These are phyloP conservation scores for Stegophylla sp. DNA, from an alignment of 2,888 invertebrate genomes.

Conservation along the genomic window DNA sequence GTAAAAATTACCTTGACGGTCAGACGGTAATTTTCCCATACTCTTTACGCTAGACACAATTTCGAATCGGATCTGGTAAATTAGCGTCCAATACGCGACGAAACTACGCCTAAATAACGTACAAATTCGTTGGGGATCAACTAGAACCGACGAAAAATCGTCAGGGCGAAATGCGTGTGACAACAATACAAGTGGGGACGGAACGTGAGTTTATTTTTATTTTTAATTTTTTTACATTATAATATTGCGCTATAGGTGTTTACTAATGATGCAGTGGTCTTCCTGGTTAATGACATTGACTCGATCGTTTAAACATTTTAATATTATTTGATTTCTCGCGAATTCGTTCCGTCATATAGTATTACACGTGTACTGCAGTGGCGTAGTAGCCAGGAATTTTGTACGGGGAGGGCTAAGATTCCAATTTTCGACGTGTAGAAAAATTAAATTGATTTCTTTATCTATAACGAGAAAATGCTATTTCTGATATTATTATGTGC, in stretches of 20 bases:
- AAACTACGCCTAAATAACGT: background rate
- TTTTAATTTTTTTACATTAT: background rate
- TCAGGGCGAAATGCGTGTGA: background rate
- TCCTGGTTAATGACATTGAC: constrained; percentile 6
- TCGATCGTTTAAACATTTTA: background rate
- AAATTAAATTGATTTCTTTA: no score
- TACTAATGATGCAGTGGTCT: background rate
- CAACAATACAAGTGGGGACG: background rate
- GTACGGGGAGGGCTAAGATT: no score
- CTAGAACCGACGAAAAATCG: background rate
- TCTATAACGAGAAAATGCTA: no score
- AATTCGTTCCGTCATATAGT: no score
- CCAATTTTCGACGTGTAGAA: no score
- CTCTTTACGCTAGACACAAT: background rate
- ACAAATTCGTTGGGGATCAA: background rate
- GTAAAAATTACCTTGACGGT: constrained; percentile 49
- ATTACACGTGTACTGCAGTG: no score
- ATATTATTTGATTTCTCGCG: background rate
- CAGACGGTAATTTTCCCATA: constrained; percentile 16
- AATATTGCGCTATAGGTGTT: no score
- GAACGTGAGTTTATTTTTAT: background rate
- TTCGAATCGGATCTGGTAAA: constrained; percentile 34
- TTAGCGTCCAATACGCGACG: background rate
- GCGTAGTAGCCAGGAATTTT: no score
- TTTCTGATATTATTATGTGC: no score